These are phyloP conservation scores for Theristicus caerulescens DNA, from an alignment of 2,113 vertebrate genomes.

Conservation along the genomic window DNA sequence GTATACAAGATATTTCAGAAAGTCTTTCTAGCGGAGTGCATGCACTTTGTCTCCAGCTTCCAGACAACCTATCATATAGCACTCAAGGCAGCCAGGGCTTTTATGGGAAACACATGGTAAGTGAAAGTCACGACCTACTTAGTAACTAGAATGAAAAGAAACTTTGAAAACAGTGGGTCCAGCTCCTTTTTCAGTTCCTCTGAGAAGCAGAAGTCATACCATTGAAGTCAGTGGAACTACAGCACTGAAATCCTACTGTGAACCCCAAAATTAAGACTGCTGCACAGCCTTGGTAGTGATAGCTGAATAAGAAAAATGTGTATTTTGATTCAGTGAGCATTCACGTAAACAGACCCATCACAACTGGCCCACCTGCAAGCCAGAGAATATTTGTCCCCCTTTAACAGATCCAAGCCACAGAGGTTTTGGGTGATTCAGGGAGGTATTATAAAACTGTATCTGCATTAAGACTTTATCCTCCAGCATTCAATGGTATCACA, in stretches of 20 bases:
- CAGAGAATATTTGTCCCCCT: not conserved
- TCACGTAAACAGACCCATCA: not conserved
- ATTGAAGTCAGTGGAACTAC: not conserved
- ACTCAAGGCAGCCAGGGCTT: slow-evolving; percentile 51
- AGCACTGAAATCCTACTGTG: not conserved
- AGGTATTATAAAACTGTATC: not conserved
- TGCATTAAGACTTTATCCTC: not conserved
- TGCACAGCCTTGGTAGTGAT: not conserved
- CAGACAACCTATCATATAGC: slow-evolving; percentile 58
- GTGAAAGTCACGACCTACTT: not conserved
- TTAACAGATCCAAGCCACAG: not conserved
- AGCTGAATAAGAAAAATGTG: not conserved
- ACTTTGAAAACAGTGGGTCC: not conserved
- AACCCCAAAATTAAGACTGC: not conserved
- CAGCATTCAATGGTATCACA: not conserved
- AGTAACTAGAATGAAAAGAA: slow-evolving; percentile 14
- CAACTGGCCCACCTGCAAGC: not conserved
- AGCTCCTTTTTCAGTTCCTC: not conserved
- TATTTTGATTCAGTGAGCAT: not conserved
- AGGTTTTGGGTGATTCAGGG: not conserved
- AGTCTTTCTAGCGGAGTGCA: not conserved
- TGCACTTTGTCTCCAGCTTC: slow-evolving; percentile 55
- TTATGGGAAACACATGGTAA: slow-evolving; percentile 73
- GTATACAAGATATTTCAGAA: slow-evolving; percentile 26
- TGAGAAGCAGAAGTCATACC: not conserved